A percentile compares a stretch with the other conserved stretches of the same genome.
These are phyloP conservation scores for Lacerta bilineata DNA, from an alignment of 2,797 vertebrate genomes.

Conservation along the genomic window DNA sequence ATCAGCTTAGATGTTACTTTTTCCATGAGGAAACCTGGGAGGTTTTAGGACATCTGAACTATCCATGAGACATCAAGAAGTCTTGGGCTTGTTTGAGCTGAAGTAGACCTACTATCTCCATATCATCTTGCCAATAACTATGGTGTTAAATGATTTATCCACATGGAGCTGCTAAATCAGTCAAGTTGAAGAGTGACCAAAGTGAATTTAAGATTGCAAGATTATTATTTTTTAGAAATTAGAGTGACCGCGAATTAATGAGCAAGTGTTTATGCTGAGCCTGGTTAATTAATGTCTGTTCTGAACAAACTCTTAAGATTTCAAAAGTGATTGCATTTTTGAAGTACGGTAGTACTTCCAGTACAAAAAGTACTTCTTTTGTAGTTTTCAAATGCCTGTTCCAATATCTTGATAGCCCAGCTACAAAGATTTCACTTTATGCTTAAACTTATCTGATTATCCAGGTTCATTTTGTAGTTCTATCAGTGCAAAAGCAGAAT, in stretches of 20 bases:
- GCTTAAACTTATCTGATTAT: constrained; percentile 14
- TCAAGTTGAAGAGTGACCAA: constrained; percentile 36
- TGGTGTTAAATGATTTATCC: constrained; percentile 49
- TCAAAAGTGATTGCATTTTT: constrained; percentile 21
- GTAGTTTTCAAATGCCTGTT: constrained; percentile 42
- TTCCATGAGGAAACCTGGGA: background rate
- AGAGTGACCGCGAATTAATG: constrained; percentile 46
- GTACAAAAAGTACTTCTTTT: constrained; percentile 12
- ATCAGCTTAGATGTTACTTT: background rate
- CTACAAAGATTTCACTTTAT: constrained; percentile 27
- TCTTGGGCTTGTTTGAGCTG: constrained; percentile 43
- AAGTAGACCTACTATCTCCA: constrained; percentile 38
- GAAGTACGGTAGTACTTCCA: constrained; percentile 32
- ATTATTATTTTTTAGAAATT: background rate
- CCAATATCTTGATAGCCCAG: background rate
- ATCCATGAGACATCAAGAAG: background rate
- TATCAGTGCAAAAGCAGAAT: constrained; percentile 17
- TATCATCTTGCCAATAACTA: constrained; percentile 44
- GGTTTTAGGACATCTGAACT: background rate
- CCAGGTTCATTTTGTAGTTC: constrained; percentile 33
- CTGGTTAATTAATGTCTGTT: constrained; percentile 66
- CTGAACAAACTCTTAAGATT: constrained; percentile 51
- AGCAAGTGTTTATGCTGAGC: background rate
- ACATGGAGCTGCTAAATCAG: constrained; percentile 47
- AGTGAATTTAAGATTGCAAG: constrained; percentile 7